Evolutionary conservation across 2,888 invertebrate genomes (phyloP).

Genomic region (Latrodectus elegans): DNA sequence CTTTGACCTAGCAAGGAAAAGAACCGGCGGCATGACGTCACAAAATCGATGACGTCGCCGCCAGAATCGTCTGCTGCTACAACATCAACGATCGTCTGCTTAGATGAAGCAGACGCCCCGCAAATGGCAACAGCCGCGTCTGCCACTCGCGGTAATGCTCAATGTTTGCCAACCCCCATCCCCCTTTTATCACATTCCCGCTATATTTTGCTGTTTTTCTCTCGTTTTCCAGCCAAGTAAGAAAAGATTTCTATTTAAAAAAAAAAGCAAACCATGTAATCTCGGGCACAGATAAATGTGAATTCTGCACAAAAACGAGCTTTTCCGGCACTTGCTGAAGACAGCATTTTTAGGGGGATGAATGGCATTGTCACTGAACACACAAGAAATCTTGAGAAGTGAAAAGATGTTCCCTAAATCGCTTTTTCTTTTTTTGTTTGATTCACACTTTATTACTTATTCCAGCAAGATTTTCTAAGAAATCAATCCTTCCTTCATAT

Average conservation of each 20-base stretch:
- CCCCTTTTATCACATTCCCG: slow-evolving; percentile 17
- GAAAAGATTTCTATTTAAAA: neutral
- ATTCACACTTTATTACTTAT: neutral
- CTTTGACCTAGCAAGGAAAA: slow-evolving; percentile 41
- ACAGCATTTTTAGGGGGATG: slow-evolving; percentile 27
- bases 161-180: neutral
- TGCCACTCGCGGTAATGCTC: slow-evolving; percentile 60
- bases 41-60: slow-evolving; percentile 65
- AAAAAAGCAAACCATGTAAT: too few relatives aligned
- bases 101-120: slow-evolving; percentile 55
- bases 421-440: slow-evolving; percentile 16
- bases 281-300: slow-evolving; percentile 44
- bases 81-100: slow-evolving; percentile 57
- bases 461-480: neutral
- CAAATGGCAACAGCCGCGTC: slow-evolving; percentile 67
- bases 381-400: slow-evolving; percentile 23
- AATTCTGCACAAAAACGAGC: neutral
- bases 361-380: slow-evolving; percentile 26
- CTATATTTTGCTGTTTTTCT: slow-evolving; percentile 15
- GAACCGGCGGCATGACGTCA: slow-evolving; percentile 50
- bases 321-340: slow-evolving; percentile 35
- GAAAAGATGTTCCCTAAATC: slow-evolving; percentile 10
- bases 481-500: slow-evolving; percentile 5
- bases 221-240: slow-evolving; percentile 11
- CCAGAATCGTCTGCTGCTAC: slow-evolving; percentile 56